phyloP scores from a whole-genome alignment of 2,888 invertebrate species.

The Platerodrilus igneus region DNA sequence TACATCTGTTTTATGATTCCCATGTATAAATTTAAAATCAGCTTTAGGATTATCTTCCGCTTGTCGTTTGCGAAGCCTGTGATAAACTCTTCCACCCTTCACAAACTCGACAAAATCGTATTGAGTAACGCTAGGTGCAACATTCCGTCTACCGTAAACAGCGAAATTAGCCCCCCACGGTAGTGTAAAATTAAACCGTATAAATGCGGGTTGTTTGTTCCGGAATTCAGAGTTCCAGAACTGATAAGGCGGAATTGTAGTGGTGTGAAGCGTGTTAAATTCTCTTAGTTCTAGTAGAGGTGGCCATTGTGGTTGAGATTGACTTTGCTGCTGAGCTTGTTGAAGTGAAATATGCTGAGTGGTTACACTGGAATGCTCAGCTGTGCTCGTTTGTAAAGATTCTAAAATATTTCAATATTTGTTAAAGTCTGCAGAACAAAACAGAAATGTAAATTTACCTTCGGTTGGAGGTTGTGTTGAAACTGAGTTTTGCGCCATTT shows the following conservation, averaged over 20 bases:
- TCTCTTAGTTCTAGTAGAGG: slow-evolving; percentile 69
- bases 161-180: slow-evolving; percentile 94
- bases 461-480: slow-evolving; percentile 68
- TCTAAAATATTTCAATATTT: slow-evolving; percentile 50
- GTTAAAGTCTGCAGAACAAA: not conserved
- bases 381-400: slow-evolving; percentile 67
- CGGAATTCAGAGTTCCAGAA: slow-evolving; percentile 92
- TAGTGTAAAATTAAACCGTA: slow-evolving; percentile 82
- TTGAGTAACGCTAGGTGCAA: slow-evolving; percentile 93
- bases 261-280: slow-evolving; percentile 78
- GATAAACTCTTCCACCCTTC: slow-evolving; percentile 77
- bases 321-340: slow-evolving; percentile 67
- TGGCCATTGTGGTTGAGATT: slow-evolving; percentile 70
- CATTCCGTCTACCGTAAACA: slow-evolving; percentile 90
- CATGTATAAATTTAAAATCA: slow-evolving; percentile 21
- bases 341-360: slow-evolving; percentile 56
- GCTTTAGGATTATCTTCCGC: slow-evolving; percentile 15
- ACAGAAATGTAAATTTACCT: slow-evolving; percentile 46
- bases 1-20: slow-evolving; percentile 43
- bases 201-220: slow-evolving; percentile 85
- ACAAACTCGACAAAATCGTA: slow-evolving; percentile 96
- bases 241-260: slow-evolving; percentile 83
- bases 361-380: slow-evolving; percentile 60
- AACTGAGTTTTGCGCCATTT: slow-evolving; percentile 71
- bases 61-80: slow-evolving; percentile 59